These are phyloP conservation scores for Pseudobourletiella spinata DNA, from an alignment of 1,140 invertebrate species.

Conservation along the genomic window DNA sequence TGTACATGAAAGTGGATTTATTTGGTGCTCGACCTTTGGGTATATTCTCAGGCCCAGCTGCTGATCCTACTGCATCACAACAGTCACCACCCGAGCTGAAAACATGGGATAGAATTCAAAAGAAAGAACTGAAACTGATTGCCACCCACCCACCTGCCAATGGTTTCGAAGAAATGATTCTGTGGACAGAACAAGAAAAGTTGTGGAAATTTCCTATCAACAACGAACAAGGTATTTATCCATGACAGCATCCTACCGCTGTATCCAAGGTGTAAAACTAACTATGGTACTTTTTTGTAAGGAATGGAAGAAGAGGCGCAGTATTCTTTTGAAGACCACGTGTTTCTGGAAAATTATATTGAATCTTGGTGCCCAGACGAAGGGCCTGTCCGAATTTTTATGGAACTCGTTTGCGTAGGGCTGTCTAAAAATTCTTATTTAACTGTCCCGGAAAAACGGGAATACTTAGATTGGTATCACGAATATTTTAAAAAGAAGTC, in stretches of 20 bases:
- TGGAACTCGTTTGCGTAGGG: constrained; percentile 91
- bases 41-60: constrained; percentile 47
- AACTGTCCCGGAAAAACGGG: constrained; percentile 73
- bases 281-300: too few species aligned
- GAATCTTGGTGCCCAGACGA: constrained; percentile 76
- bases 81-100: constrained; percentile 45
- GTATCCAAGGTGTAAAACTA: neutral
- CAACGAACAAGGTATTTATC: constrained; percentile 82
- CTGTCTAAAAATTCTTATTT: constrained; percentile 89
- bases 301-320: constrained; percentile 67
- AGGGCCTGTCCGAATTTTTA: constrained; percentile 88
- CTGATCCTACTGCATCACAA: constrained; percentile 24
- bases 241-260: neutral
- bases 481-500: constrained; percentile 81
- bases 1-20: constrained; percentile 36
- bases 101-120: constrained; percentile 58
- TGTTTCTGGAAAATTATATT: constrained; percentile 81
- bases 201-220: constrained; percentile 95
- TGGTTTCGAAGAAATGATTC: constrained; percentile 84
- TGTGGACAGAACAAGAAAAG: constrained; percentile 90
- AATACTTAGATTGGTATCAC: constrained; percentile 86
- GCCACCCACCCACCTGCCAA: constrained; percentile 66
- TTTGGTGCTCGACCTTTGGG: constrained; percentile 49
- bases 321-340: constrained; percentile 80
- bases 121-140: constrained; percentile 55